Conservation (phyloP, 37 sponge, comb jelly and placozoan species). For the Eunapius fragilis region DNA sequence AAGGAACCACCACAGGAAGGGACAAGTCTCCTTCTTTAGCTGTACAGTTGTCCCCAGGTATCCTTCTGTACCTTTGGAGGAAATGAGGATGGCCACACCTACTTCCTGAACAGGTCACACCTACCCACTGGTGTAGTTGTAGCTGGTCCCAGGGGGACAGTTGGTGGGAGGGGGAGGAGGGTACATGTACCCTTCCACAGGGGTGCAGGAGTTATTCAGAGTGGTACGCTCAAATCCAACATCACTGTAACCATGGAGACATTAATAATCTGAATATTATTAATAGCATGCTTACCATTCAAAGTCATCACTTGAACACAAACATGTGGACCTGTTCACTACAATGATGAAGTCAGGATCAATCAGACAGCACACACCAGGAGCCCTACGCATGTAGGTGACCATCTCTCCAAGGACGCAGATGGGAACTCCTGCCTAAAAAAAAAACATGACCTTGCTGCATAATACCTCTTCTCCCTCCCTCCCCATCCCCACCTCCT, state of each 20-base stretch:
- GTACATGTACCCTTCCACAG: slow-evolving; percentile 10
- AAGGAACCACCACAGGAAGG: no score
- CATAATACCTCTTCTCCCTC: neutral
- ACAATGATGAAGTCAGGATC: slow-evolving; percentile 47
- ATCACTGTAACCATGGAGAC: slow-evolving; percentile 58
- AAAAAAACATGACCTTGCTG: neutral
- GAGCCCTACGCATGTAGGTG: slow-evolving; percentile 63
- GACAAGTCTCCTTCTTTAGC: no score
- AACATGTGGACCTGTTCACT: slow-evolving; percentile 45
- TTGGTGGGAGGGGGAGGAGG: slow-evolving; percentile 50
- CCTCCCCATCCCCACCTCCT: neutral
- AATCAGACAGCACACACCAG: slow-evolving; percentile 64
- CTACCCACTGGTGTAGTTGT: slow-evolving; percentile 69
- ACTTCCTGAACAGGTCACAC: neutral
- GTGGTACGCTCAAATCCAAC: slow-evolving; percentile 67
- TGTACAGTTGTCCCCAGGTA: slow-evolving; percentile 64
- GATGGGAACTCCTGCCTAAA: neutral
- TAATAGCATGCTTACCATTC: slow-evolving; percentile 66
- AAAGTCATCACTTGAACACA: slow-evolving; percentile 75
- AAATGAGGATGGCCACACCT: neutral
- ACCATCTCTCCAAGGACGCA: slow-evolving; percentile 76
- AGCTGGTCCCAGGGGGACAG: slow-evolving; percentile 70
- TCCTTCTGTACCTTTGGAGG: slow-evolving; percentile 60
- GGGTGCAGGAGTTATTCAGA: slow-evolving; percentile 59
- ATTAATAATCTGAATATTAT: neutral